Conservation (phyloP, 2,113 vertebrate genomes). For the Lycaon pictus region DNA sequence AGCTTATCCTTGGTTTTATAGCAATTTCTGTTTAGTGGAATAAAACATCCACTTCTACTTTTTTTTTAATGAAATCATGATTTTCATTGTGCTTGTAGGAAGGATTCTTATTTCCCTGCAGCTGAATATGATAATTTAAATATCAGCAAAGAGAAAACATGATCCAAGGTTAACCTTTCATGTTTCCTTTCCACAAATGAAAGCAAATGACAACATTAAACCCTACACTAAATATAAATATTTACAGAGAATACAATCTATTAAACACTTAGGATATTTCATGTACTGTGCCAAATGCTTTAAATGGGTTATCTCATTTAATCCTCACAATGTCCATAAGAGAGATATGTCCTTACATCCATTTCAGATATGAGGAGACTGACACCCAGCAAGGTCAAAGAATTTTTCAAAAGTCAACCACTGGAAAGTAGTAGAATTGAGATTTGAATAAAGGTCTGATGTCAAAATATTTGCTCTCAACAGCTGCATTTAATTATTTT, state of each 20-base stretch:
- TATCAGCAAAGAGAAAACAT: neutral
- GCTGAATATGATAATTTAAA: neutral
- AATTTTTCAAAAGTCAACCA: neutral
- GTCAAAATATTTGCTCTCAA: slow-evolving; percentile 2
- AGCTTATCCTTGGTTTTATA: neutral
- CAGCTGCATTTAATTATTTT: neutral
- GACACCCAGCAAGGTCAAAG: neutral
- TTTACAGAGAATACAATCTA: neutral
- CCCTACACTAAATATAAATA: neutral
- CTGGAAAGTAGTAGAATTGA: neutral
- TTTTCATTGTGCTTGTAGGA: neutral
- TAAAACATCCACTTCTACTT: neutral
- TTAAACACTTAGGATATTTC: neutral
- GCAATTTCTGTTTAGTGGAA: neutral
- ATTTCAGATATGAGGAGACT: neutral
- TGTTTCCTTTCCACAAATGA: neutral
- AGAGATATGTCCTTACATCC: neutral
- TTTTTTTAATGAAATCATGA: neutral
- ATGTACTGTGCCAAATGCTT: neutral
- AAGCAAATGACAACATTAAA: neutral
- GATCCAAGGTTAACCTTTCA: neutral
- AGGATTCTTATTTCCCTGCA: neutral
- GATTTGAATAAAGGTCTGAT: neutral
- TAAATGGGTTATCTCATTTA: neutral
- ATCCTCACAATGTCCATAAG: neutral